A percentile compares a stretch with the other conserved stretches of the same genome.
These are phyloP conservation scores for Junonia oenone DNA, from an alignment of 2,888 invertebrate species.

Conservation along the genomic window DNA sequence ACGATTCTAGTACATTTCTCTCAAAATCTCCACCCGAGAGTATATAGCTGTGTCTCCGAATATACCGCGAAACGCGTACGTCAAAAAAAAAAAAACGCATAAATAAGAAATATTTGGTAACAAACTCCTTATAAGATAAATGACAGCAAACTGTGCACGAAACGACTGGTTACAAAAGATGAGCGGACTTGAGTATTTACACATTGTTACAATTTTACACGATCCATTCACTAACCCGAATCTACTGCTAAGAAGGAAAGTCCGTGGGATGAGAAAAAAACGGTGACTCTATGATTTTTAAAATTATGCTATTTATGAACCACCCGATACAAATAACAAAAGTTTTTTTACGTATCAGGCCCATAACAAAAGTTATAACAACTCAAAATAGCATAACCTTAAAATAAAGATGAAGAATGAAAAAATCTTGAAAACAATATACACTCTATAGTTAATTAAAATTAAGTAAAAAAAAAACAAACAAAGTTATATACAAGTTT, in stretches of 20 bases:
- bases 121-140: slow-evolving; percentile 64
- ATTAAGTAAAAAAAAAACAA: slow-evolving; percentile 49
- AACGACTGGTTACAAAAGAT: slow-evolving; percentile 42
- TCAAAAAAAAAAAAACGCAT: slow-evolving; percentile 48
- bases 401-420: slow-evolving; percentile 23
- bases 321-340: not conserved
- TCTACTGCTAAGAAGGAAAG: slow-evolving; percentile 48
- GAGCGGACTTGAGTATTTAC: slow-evolving; percentile 58
- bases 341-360: not conserved
- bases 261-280: slow-evolving; percentile 25
- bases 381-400: slow-evolving; percentile 7
- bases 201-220: slow-evolving; percentile 49
- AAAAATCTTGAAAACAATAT: slow-evolving; percentile 39
- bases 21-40: slow-evolving; percentile 7
- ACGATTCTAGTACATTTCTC: not conserved
- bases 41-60: slow-evolving; percentile 31
- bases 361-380: not conserved
- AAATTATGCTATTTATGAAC: slow-evolving; percentile 4
- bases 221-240: slow-evolving; percentile 58
- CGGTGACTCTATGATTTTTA: slow-evolving; percentile 4
- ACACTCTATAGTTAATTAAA: slow-evolving; percentile 48
- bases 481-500: slow-evolving; percentile 57
- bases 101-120: slow-evolving; percentile 79
- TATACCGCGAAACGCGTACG: slow-evolving; percentile 31
- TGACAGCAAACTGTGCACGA: slow-evolving; percentile 42